A percentile compares a stretch with the other conserved stretches of the same genome.
These are phyloP conservation scores for Anticlea derivata DNA, from an alignment of 2,888 invertebrate genomes.

Conservation along the genomic window DNA sequence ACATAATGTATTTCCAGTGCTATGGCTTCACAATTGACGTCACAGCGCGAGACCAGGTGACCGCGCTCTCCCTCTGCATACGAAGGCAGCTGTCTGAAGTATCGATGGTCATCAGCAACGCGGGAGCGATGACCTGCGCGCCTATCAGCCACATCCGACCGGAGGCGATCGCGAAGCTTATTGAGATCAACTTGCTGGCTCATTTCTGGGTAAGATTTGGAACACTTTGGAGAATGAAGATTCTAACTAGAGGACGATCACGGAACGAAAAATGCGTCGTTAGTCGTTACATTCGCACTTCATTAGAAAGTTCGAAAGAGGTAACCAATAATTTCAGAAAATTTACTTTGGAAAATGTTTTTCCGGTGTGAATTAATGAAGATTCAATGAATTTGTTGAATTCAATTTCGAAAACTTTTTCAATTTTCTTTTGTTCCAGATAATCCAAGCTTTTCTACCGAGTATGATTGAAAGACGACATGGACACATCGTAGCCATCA, in stretches of 20 bases:
- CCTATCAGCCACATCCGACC: constrained; percentile 60
- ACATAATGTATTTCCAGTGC: constrained; percentile 48
- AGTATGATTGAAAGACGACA: constrained; percentile 73
- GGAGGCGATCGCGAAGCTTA: constrained; percentile 55
- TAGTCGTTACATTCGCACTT: too few relatives aligned
- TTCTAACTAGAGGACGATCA: too few relatives aligned
- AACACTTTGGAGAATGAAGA: too few relatives aligned
- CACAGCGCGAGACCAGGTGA: constrained; percentile 74
- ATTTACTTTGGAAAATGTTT: too few relatives aligned
- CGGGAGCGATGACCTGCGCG: constrained; percentile 58
- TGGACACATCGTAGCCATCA: constrained; percentile 75
- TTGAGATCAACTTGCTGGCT: constrained; percentile 69
- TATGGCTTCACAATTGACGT: constrained; percentile 75
- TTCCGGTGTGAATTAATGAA: too few relatives aligned
- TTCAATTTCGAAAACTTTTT: too few relatives aligned
- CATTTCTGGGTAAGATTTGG: constrained; percentile 77
- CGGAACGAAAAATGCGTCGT: too few relatives aligned
- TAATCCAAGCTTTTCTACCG: constrained; percentile 75
- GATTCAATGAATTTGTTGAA: too few relatives aligned
- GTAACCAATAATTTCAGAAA: too few relatives aligned
- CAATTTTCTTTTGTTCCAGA: constrained; percentile 42
- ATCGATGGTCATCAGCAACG: constrained; percentile 72
- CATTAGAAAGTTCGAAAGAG: too few relatives aligned
- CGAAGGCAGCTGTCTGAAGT: constrained; percentile 67
- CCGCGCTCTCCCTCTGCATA: constrained; percentile 62